Percentiles rank a stretch among this genome's conserved stretches.
Evolutionary conservation across 2,113 vertebrate genomes (phyloP).

Genomic region (Pardalotus punctatus): DNA sequence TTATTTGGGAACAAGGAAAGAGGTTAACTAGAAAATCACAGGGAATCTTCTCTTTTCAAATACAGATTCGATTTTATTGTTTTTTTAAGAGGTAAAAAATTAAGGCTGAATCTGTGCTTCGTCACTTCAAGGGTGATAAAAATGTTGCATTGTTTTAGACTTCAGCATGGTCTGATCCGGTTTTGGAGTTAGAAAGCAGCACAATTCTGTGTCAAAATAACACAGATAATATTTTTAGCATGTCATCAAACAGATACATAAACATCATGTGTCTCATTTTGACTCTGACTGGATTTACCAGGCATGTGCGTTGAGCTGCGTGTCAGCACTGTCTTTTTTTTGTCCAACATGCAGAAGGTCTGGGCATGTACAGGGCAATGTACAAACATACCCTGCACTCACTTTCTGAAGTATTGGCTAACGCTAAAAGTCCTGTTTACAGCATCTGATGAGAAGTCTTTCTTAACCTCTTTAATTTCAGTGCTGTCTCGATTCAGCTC

Average conservation of each 20-base stretch:
- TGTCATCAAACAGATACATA: neutral
- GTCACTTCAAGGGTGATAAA: neutral
- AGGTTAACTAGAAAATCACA: neutral
- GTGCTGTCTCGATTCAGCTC: neutral
- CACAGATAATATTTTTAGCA: neutral
- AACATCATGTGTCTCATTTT: neutral
- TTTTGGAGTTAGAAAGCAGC: neutral
- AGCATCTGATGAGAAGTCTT: neutral
- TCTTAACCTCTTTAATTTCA: neutral
- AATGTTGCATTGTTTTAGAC: neutral
- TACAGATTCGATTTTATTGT: neutral
- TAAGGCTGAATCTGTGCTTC: neutral
- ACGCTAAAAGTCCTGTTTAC: neutral
- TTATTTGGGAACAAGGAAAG: neutral
- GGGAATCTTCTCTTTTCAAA: neutral
- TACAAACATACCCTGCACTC: neutral
- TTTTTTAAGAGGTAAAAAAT: neutral
- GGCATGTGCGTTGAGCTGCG: fast-evolving
- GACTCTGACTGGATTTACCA: neutral
- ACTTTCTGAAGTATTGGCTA: neutral
- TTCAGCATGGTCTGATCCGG: neutral
- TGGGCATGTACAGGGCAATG: neutral
- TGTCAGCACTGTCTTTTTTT: neutral
- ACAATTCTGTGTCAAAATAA: neutral
- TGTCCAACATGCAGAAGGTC: fast-evolving